Conservation (phyloP, 2,888 invertebrate genomes). For the Hydrotaea diabolus region DNA sequence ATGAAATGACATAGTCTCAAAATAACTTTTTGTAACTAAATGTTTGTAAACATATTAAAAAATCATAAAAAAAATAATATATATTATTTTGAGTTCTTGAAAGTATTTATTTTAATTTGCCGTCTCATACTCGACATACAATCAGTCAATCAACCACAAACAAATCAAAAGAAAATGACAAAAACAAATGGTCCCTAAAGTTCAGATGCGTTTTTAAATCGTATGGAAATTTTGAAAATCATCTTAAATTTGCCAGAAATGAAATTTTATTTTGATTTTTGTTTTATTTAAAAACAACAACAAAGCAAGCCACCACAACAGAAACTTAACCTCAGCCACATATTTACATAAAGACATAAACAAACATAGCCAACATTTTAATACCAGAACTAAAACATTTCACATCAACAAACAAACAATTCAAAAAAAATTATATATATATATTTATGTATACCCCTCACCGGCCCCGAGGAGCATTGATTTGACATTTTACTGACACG, state of each 20-base stretch:
- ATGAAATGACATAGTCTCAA: constrained; percentile 38
- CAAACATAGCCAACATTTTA: constrained; percentile 43
- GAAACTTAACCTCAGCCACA: constrained; percentile 46
- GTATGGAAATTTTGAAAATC: neutral
- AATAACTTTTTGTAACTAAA: no score
- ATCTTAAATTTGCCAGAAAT: constrained; percentile 57
- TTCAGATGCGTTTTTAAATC: neutral
- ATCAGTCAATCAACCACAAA: neutral
- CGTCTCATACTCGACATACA: constrained; percentile 49
- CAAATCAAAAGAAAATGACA: constrained; percentile 11
- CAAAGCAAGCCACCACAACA: constrained; percentile 35
- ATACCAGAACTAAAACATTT: constrained; percentile 51
- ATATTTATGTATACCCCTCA: neutral
- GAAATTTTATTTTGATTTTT: constrained; percentile 80
- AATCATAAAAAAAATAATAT: constrained; percentile 34
- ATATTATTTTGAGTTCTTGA: constrained; percentile 46
- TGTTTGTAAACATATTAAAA: constrained; percentile 60
- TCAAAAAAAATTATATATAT: neutral
- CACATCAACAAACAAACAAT: neutral
- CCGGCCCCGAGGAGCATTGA: constrained; percentile 13
- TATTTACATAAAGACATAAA: constrained; percentile 56
- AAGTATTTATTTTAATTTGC: constrained; percentile 58
- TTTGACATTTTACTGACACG: constrained; percentile 30
- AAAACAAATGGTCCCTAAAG: constrained; percentile 20
- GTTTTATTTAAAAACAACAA: constrained; percentile 58